Conservation (phyloP, 2,113 vertebrate species). For the Eonycteris spelaea region DNA sequence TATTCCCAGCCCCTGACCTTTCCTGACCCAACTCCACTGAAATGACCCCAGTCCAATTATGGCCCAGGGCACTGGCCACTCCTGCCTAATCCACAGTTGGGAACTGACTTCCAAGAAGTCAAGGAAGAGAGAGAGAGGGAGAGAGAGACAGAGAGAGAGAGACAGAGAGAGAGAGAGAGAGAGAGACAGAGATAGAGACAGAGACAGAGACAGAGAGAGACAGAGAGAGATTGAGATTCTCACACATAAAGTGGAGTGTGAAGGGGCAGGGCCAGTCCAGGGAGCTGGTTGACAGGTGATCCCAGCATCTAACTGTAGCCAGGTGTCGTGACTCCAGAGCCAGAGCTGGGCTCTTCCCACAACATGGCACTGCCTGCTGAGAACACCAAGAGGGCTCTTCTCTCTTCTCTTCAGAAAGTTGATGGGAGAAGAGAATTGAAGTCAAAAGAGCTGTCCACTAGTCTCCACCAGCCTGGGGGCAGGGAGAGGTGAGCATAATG, state of each 20-base stretch:
- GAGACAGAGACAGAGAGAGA: too few species aligned
- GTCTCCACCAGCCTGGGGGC: neutral
- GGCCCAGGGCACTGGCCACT: neutral
- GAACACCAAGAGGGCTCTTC: neutral
- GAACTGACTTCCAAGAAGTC: neutral
- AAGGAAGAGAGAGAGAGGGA: neutral
- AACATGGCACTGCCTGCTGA: neutral
- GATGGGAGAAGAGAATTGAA: neutral
- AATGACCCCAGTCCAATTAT: neutral
- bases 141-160: too few species aligned
- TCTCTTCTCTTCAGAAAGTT: neutral
- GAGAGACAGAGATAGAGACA: too few species aligned
- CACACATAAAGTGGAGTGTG: neutral
- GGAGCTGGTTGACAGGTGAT: neutral
- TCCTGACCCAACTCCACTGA: neutral
- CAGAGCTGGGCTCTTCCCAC: neutral
- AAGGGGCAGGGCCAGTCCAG: fast-evolving
- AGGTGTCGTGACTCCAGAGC: neutral
- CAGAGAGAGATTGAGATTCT: too few species aligned
- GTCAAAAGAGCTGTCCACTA: neutral
- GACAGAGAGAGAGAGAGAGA: neutral
- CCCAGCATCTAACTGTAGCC: neutral
- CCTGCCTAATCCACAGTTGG: neutral
- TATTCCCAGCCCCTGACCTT: neutral
- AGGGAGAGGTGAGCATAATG: neutral